Conservation (phyloP, 2,888 invertebrate species). For the Augiades crinisus region DNA sequence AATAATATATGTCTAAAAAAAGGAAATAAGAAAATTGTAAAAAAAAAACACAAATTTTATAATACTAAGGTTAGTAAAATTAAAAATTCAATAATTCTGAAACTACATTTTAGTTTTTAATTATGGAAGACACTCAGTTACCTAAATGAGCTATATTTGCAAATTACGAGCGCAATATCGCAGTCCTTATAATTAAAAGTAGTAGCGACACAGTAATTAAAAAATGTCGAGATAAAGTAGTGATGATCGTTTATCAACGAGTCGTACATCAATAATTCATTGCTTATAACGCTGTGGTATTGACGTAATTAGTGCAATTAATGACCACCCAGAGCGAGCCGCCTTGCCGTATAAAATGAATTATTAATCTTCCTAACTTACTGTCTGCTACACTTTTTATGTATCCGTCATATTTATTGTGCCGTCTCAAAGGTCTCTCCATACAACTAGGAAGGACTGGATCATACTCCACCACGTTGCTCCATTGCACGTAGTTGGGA, state of each 20-base stretch:
- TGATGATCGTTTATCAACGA: slow-evolving; percentile 58
- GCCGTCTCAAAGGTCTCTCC: no score
- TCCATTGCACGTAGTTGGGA: no score
- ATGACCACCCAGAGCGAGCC: slow-evolving; percentile 68
- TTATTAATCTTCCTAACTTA: slow-evolving; percentile 67
- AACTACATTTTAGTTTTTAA: not conserved
- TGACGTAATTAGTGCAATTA: slow-evolving; percentile 78
- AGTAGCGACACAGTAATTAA: slow-evolving; percentile 12
- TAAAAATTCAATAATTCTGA: not conserved
- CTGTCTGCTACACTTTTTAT: no score
- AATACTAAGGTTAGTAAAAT: no score
- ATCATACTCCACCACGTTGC: no score
- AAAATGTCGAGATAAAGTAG: slow-evolving; percentile 19
- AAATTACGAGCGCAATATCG: not conserved
- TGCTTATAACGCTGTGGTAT: slow-evolving; percentile 66
- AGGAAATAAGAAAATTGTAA: no score
- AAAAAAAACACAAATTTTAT: no score
- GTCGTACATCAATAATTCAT: slow-evolving; percentile 74
- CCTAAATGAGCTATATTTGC: not conserved
- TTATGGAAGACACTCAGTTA: not conserved
- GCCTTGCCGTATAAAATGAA: slow-evolving; percentile 55
- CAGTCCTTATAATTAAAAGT: slow-evolving; percentile 8
- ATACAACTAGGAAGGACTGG: no score
- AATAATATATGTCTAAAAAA: no score
- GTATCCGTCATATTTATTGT: no score